Base-by-base conservation (phyloP, 2,888 invertebrate genomes). In the Serripes groenlandicus region DNA sequence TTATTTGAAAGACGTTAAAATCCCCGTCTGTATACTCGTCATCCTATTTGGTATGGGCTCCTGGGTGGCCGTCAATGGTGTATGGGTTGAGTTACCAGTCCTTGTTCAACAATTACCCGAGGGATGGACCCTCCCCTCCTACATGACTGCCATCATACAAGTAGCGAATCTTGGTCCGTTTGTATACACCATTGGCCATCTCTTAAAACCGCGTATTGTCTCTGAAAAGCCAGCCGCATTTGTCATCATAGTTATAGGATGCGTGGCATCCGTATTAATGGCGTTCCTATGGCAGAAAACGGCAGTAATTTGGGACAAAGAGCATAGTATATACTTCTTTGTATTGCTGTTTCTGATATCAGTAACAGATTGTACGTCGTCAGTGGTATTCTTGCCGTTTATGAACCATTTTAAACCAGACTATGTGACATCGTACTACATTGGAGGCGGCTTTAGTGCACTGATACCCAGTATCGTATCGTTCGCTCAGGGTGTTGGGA, bases 21-120 rank as follows among this genome's bases (percentile, higher is more conserved):
- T 92, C 21, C 70, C 91, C 21, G 91, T 93, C 23, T 92, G 90
- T 73, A n/a, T 96, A 82, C 95, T 97, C 79, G 96, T 97, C 88
- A 96, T 96, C 82, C 95, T 97, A 90, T 98, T 98, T 96, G 95
- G 95, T 15, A 93, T 95, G 21, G 94, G 95, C 28, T 95, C 98
- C 54, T 98, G 98, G 98, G 96, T 98, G 89, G 97, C 97, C 66
- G 96, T 98, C 75, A 98, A 98, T 95, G 97, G 97, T 15, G 96
- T 98, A 84, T 98, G 97, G 95, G 97, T 98, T 86, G 97, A 98
- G 94, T 95, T 98, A 85, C 98, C 98, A n/a, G 95, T 98, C 86
- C 95, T 98, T 77, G 97, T 98, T 9, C 96, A 96, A 84, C 96
- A 96, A 84, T 96, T 98, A 70, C 98, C 98, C 0, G 98, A 98